Base-by-base conservation (phyloP, 1,140 invertebrate genomes). In the Drosophila funebris region DNA sequence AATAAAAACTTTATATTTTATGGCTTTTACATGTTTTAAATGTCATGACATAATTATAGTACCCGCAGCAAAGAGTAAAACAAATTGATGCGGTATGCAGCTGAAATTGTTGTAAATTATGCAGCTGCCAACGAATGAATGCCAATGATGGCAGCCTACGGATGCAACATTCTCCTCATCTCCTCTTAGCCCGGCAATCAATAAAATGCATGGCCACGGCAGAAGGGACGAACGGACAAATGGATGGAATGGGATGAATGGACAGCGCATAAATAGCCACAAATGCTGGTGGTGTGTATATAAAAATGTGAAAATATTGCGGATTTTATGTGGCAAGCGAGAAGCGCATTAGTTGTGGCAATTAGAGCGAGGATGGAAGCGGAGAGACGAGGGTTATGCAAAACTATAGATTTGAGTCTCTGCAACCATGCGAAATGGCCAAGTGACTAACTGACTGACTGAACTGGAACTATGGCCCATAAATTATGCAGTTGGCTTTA, bases 41-140 rank as follows among this genome's bases (percentile, higher is more conserved):
- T 13, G 27, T 13, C 13, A 3, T 20, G 27, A 8, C 46, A 18
- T 31, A 31, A 50, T 46, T 46, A 46, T 46, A 27, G n/a, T 8
- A n/a, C 22, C 20, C 22, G 4, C 9, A 7, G 20, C 22, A 27
- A 9, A 46, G 44, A 22, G 44, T 46, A 46, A 27, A 24, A 46
- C 44, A 44, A 37, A 70, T 54, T 44, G 37, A 41, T 71, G 60
- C 71, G 62, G 46, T 63, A 60, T 74, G 67, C 54, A 64, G 22
- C 46, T 31, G 60, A 84, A 85, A 85, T 78, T 61, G 78, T 64
- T 78, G 82, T 85, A 87, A 85, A 85, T 82, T 85, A 87, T 85
- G 84, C 82, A 81, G 58, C 52, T 56, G 73, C 58, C 76, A 63
- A 62, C 68, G 66, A 69, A 70, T 78, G 82, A 87, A 84, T 87